Evolutionary conservation across 2,888 invertebrate genomes (phyloP).

Genomic region (Microplitis manilae): DNA sequence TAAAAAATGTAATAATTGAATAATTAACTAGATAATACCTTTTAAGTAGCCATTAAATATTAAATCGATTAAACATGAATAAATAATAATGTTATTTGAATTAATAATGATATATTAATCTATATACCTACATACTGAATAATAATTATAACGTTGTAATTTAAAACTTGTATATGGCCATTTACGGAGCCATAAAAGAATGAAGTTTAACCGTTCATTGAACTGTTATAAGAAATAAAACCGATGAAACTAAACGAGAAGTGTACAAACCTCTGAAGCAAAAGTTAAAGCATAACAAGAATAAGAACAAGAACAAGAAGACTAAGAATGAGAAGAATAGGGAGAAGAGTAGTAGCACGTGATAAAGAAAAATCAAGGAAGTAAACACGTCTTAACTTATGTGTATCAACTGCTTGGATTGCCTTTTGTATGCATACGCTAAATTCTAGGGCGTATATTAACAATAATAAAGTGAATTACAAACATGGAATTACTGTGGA

Average conservation of each 20-base stretch:
- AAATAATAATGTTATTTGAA: not conserved
- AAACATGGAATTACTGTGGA: not conserved
- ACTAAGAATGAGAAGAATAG: not conserved
- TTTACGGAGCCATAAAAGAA: not conserved
- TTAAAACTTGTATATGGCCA: not conserved
- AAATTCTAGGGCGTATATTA: not conserved
- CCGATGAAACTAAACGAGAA: not conserved
- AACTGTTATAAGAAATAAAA: constrained; percentile 1
- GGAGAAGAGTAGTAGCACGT: not conserved
- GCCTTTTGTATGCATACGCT: not conserved
- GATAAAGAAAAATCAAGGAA: not conserved
- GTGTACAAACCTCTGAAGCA: not conserved
- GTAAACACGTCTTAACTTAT: not conserved
- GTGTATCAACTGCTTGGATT: not conserved
- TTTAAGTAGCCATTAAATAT: not conserved
- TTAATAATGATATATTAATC: not conserved
- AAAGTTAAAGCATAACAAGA: not conserved
- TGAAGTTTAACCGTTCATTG: constrained; percentile 1
- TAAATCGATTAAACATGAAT: not conserved
- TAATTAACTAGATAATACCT: not conserved
- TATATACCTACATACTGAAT: not conserved
- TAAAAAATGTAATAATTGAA: not conserved
- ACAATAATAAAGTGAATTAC: not conserved
- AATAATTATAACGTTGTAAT: not conserved
- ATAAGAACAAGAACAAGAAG: not conserved